These are phyloP conservation scores for Labeo calbasu DNA, from an alignment of 2,797 vertebrate species.

Conservation along the genomic window DNA sequence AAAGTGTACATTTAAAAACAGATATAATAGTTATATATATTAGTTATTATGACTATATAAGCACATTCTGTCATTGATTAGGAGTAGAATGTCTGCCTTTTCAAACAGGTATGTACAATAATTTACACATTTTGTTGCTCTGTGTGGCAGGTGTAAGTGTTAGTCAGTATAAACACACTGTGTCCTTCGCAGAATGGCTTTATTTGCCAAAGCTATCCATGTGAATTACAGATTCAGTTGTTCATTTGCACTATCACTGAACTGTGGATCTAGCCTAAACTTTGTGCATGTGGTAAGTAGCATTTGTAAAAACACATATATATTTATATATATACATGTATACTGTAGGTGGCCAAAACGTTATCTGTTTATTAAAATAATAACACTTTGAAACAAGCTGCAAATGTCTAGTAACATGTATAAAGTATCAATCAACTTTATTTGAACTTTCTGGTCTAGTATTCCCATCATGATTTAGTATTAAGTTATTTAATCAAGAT, in stretches of 20 bases:
- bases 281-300: slow-evolving; percentile 7
- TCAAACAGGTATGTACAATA: background rate
- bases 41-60: slow-evolving; percentile 13
- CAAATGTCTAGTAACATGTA: slow-evolving; percentile 3
- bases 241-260: background rate
- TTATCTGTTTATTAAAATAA: background rate
- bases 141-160: background rate
- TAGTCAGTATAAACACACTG: background rate
- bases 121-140: slow-evolving; percentile 8
- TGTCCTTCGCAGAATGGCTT: background rate
- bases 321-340: background rate
- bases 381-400: background rate
- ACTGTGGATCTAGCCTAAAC: background rate
- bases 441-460: background rate
- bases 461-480: background rate
- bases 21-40: background rate
- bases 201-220: slow-evolving; percentile 19
- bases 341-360: background rate
- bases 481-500: background rate
- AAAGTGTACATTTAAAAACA: slow-evolving; percentile 17
- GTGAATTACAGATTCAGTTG: background rate
- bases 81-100: background rate
- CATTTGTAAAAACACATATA: background rate
- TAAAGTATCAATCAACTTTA: background rate
- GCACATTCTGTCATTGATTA: slow-evolving; percentile 16